Percentiles rank a stretch among this genome's conserved stretches.
phyloP scores from a whole-genome alignment of 2,888 invertebrate genomes.

The Disparrhopalites patrizii region DNA sequence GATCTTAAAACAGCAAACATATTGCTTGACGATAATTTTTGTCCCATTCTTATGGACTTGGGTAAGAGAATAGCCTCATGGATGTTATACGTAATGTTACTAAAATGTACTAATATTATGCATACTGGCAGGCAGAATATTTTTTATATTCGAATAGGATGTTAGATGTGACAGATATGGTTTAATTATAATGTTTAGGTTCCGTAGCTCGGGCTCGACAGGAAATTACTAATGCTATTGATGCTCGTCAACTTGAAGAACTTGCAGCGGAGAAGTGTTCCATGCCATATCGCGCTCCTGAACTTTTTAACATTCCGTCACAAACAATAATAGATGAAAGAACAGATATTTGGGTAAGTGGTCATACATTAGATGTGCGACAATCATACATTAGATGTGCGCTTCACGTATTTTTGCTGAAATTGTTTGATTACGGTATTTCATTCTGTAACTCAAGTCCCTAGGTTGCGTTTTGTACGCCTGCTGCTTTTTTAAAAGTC shows the following conservation, averaged over 20 bases:
- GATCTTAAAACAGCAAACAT: slow-evolving; percentile 84
- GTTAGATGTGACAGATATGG: not conserved
- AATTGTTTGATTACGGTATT: too few species aligned
- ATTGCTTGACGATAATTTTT: slow-evolving; percentile 64
- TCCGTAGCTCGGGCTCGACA: slow-evolving; percentile 49
- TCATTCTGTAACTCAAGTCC: slow-evolving; percentile 61
- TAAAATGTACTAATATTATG: too few species aligned
- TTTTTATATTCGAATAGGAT: too few species aligned
- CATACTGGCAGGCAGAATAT: too few species aligned
- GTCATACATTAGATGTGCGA: too few species aligned
- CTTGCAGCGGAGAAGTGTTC: slow-evolving; percentile 77
- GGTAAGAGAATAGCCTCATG: slow-evolving; percentile 54
- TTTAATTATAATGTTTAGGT: slow-evolving; percentile 37
- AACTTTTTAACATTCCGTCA: slow-evolving; percentile 78
- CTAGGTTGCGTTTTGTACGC: slow-evolving; percentile 81
- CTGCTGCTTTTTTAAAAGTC: slow-evolving; percentile 77
- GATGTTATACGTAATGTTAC: too few species aligned
- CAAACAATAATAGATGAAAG: slow-evolving; percentile 75
- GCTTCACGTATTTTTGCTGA: too few species aligned
- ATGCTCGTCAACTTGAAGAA: slow-evolving; percentile 70
- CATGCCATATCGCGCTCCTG: slow-evolving; percentile 84
- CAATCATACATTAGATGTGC: too few species aligned
- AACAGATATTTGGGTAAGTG: slow-evolving; percentile 83
- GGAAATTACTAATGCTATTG: slow-evolving; percentile 63
- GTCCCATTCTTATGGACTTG: slow-evolving; percentile 77